Evolutionary conservation across 1,140 invertebrate genomes (phyloP), one percentile per base, ranked within the genome.

Genomic region (Lasioglossum albipes): DNA sequence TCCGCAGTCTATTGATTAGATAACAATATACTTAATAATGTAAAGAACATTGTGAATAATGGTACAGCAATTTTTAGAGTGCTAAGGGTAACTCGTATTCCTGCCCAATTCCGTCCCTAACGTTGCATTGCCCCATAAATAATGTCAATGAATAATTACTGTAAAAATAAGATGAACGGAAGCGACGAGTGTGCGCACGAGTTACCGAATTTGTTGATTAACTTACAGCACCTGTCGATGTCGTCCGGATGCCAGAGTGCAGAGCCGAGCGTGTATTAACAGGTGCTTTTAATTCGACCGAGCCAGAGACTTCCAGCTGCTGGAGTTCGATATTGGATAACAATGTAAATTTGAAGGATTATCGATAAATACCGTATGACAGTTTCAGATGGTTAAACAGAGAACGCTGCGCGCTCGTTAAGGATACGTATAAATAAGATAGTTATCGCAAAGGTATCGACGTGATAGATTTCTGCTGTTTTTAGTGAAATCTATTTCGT

Each of bases 131-230:
- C 7, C 5, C 6, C n/a, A 10, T 20, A n/a, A n/a, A n/a, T n/a
- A n/a, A 6, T 59, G 20, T 59, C n/a, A n/a, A n/a, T 9, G 18
- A n/a, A n/a, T 59, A 59, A 59, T 59, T 59, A 59, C 57, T 9
- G 18, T 59, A 7, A 7, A 59, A 59, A 59, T n/a, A n/a, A n/a
- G 7, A n/a, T 82, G 68, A 77, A 59, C 80, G 81, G 72, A 88
- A 89, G 86, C 85, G 68, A 62, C 81, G 81, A 7, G 42, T 83
- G 65, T 79, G 84, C 74, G 77, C 82, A 71, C 82, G 61, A 75
- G 42, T 75, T 86, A 79, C 86, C 86, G 70, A 89, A 88, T 89
- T 89, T 89, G 78, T 80, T 77, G 75, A 84, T 85, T 85, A 82
- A 81, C 74, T 73, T 85, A 78, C 61, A 64, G 62, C 79, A 85